Percentiles rank a stretch among this genome's conserved stretches.
Evolutionary conservation across 2,113 vertebrate genomes (phyloP).

Genomic region (Mionectes macconnelli): DNA sequence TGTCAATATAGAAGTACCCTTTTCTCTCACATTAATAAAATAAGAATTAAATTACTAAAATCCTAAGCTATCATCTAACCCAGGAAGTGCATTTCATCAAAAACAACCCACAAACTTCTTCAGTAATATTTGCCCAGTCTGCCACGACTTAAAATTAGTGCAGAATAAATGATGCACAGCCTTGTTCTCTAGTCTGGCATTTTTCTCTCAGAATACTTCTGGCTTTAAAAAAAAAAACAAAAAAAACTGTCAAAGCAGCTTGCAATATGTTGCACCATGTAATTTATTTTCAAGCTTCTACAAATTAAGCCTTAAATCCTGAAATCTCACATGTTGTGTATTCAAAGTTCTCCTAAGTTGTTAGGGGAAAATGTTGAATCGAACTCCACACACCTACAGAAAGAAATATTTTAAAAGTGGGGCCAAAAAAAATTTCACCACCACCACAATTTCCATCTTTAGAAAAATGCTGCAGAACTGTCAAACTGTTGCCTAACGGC

Average conservation of each 20-base stretch:
- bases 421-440: neutral
- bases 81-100: neutral
- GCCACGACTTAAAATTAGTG: slow-evolving; percentile 17
- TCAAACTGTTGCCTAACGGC: slow-evolving; percentile 50
- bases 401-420: slow-evolving; percentile 46
- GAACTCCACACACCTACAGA: slow-evolving; percentile 45
- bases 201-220: slow-evolving; percentile 15
- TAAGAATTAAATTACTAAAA: neutral
- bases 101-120: neutral
- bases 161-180: neutral
- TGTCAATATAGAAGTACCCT: neutral
- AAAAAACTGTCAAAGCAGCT: neutral
- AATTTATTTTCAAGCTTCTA: slow-evolving; percentile 21
- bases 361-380: slow-evolving; percentile 5
- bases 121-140: neutral
- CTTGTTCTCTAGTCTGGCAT: neutral
- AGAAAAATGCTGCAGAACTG: slow-evolving; percentile 55
- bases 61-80: neutral
- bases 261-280: neutral
- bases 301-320: slow-evolving; percentile 27
- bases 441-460: slow-evolving; percentile 51
- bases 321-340: neutral
- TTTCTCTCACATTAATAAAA: neutral
- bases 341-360: slow-evolving; percentile 11
- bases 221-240: neutral